Base-by-base conservation (phyloP, 2,888 invertebrate genomes). In the Drosophila lutescens region DNA sequence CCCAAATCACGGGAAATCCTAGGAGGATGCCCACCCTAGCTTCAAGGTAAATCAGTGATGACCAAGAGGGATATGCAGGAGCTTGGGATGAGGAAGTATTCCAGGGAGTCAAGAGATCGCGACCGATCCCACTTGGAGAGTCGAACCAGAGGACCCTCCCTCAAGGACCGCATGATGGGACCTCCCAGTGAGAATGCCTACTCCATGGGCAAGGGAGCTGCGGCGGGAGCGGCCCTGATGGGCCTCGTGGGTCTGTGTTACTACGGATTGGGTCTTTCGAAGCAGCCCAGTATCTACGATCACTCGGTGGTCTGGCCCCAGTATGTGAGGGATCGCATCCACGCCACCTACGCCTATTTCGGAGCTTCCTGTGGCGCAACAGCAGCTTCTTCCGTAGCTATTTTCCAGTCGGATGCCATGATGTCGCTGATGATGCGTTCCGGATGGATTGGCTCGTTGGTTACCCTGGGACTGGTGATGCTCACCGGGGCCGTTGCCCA, bases 161-260 rank as follows among this genome's bases (percentile, higher is more conserved):
- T 97, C 1, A 95, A 95, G 89, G 96, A 97, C 87, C 93, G 93
- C 57, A 92, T 95, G 4, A 95, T 96, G 95, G 95, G 95, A 60
- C 97, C 97, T 50, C 95, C 97, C 59, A 94, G 95, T 54, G 95
- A 95, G 76, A 95, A 95, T 91, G 98, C 98, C 53, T 98, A 96
- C 91, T 94, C 94, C 59, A 92, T 98, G 88, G 99, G 99, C 5
- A 95, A 95, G 92, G 98, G 97, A 63, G 96, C 97, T n/a, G 92
- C 97, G 17, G 97, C 97, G 51, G 99, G 98, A 50, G 98, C 97
- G 15, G 96, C 98, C 8, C 95, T 95, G 9, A 91, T 98, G 63
- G 99, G 99, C 36, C 89, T 99, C 43, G 98, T 96, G 70, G 97
- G 98, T 13, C 93, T 99, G 4, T 98, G 98, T 90, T 99, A 95